A percentile compares a stretch with the other conserved stretches of the same genome.
These are phyloP conservation scores for Cuculus canorus DNA, from an alignment of 2,797 vertebrate genomes.

Conservation along the genomic window DNA sequence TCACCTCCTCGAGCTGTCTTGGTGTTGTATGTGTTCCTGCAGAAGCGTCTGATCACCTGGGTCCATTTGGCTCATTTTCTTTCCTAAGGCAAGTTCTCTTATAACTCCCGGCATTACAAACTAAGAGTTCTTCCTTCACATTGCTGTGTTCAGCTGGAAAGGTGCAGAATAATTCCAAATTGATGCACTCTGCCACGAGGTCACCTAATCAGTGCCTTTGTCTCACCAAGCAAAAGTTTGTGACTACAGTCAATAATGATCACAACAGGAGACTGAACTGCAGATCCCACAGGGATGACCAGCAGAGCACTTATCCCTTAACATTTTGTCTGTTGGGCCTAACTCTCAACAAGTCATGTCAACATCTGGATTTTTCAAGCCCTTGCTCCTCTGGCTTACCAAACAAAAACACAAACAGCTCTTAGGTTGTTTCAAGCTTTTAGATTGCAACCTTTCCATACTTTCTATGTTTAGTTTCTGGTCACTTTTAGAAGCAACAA, in stretches of 20 bases:
- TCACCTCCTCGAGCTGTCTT: not conserved
- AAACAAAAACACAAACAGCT: not conserved
- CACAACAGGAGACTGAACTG: accelerated
- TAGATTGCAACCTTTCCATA: not conserved
- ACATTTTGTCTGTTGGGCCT: not conserved
- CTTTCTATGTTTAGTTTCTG: not conserved
- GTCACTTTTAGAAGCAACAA: not conserved
- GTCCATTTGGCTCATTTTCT: not conserved
- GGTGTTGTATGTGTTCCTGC: accelerated
- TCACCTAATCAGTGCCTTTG: not conserved
- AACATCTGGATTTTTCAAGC: not conserved
- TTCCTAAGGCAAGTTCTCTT: not conserved
- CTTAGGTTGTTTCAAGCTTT: not conserved
- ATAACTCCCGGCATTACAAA: not conserved
- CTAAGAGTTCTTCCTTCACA: not conserved
- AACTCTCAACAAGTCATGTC: accelerated
- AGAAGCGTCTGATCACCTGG: not conserved
- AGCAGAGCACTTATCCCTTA: not conserved
- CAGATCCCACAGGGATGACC: not conserved
- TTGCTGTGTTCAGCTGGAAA: not conserved
- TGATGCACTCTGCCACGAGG: not conserved
- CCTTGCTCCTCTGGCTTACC: not conserved
- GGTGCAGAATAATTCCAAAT: not conserved
- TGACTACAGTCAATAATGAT: not conserved
- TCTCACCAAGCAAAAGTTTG: not conserved